Percentiles rank a stretch among this genome's conserved stretches.
Evolutionary conservation across 35 echinoderm and acorn worm genomes (phyloP).

Genomic region (Heliocidaris tuberculata): DNA sequence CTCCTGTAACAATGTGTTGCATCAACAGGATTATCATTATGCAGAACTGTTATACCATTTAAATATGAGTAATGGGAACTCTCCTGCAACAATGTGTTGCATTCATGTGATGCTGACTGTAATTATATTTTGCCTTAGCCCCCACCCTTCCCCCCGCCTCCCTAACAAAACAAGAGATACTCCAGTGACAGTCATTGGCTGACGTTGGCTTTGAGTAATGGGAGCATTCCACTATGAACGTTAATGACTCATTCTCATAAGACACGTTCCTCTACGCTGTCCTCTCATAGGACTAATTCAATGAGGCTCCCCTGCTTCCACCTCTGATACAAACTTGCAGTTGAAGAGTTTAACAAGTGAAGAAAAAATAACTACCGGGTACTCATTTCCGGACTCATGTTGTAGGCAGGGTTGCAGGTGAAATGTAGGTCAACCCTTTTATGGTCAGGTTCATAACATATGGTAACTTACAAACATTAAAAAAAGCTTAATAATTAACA

Average conservation of each 20-base stretch:
- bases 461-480: neutral
- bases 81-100: no score
- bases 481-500: no score
- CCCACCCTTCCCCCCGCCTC: neutral
- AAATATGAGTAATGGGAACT: no score
- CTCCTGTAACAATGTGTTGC: no score
- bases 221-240: neutral
- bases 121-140: neutral
- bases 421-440: neutral
- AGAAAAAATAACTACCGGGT: neutral
- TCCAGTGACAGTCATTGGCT: neutral
- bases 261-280: neutral
- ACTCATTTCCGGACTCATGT: neutral
- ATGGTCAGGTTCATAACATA: neutral
- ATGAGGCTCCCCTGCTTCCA: neutral
- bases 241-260: neutral
- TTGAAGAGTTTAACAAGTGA: neutral
- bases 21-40: no score
- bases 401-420: neutral
- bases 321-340: neutral
- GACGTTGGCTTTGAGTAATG: neutral
- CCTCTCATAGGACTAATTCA: neutral
- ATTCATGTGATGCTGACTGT: neutral
- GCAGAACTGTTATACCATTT: no score
- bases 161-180: neutral